Base-by-base conservation (phyloP, 30 jellyfish, hydroid and myxozoan species). In the Aurelia coerulea region DNA sequence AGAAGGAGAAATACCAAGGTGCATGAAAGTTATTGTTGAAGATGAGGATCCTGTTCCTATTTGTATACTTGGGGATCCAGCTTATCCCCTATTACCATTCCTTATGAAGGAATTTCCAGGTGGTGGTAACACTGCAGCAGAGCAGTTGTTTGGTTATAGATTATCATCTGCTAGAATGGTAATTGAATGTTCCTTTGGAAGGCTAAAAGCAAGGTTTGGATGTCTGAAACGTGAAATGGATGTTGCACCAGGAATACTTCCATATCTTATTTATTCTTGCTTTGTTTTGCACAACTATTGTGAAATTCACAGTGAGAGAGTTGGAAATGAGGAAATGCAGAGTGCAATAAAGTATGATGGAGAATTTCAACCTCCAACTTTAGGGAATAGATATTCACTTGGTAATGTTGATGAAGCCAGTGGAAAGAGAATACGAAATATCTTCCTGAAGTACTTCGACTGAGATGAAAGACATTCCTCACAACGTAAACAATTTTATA, bases 61-160 rank as follows among this genome's bases (percentile, higher is more conserved):
- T 37, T 83, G 92, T 46, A 13, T 69, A 11, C 92, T 81, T 10
- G 90, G 90, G 49, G 97, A 83, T 79, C 91, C 91, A 51, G 97
- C 97, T 19, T 90, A 90, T 68, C 97, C 97, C 32, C 78, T 90
- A 33, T 56, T 67, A 54, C 91, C 97, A 49, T 90, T 31, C 69
- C 68, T 83, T 10, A 90, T 90, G 97, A 83, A 90, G 62, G 90
- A 75, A 41, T 64, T 63, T 52, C 85, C 72, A 16, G 62, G 72
- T 35, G 90, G 90, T 49, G 90, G 84, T 7, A 51, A 54, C 88
- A 74, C 84, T 31, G 64, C 31, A 52, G 53, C 31, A 34, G 95
- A 86, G 84, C 85, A 77, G 62, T 86, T 75, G 39, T 86, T 86
- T 76, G 95, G 95, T 11, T 76, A 63, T 32, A 71, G 89, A 34